These are phyloP conservation scores for Crioceris asparagi DNA, from an alignment of 2,888 invertebrate species.

Conservation along the genomic window DNA sequence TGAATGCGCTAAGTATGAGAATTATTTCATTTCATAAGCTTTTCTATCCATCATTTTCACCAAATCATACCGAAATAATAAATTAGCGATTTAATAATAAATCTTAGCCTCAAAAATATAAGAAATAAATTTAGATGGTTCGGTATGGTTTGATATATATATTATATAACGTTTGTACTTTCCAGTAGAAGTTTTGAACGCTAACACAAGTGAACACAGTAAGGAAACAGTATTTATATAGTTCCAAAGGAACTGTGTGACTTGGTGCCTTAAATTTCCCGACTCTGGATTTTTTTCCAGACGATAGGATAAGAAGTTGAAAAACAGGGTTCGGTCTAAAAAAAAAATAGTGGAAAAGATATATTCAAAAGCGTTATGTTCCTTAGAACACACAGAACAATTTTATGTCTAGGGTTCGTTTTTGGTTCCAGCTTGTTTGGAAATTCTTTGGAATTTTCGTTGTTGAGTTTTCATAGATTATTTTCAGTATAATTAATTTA, in stretches of 20 bases:
- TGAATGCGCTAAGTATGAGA: too few relatives aligned
- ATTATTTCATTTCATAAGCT: too few relatives aligned
- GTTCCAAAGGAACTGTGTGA: constrained; percentile 31
- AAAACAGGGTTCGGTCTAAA: constrained; percentile 21
- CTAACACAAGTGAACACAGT: constrained; percentile 21
- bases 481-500: too few relatives aligned
- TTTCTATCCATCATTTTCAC: too few relatives aligned
- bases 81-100: too few relatives aligned
- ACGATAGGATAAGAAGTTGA: constrained; percentile 18
- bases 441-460: too few relatives aligned
- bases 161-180: constrained; percentile 12
- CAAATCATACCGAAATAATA: not conserved
- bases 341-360: too few relatives aligned
- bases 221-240: constrained; percentile 24
- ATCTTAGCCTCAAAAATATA: not conserved
- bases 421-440: too few relatives aligned
- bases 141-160: constrained; percentile 10
- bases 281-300: constrained; percentile 22
- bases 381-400: constrained; percentile 13
- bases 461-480: too few relatives aligned
- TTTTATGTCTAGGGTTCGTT: too few relatives aligned
- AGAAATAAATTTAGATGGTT: not conserved
- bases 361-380: constrained; percentile 11
- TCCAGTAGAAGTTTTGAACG: constrained; percentile 20
- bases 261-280: constrained; percentile 26